These are phyloP conservation scores for Drosophila repleta DNA, from an alignment of 1,140 invertebrate species.

Conservation along the genomic window DNA sequence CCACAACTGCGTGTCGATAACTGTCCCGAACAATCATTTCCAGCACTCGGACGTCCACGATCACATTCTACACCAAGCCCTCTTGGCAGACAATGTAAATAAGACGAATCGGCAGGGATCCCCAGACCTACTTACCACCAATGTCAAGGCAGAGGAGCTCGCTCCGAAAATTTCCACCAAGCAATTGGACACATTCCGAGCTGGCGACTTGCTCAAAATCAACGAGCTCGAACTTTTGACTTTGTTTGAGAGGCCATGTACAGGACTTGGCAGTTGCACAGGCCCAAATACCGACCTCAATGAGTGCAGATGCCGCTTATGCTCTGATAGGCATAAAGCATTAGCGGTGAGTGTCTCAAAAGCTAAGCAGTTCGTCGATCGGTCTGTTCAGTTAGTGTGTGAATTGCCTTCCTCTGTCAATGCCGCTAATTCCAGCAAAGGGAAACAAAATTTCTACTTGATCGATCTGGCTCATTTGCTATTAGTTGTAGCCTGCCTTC, in stretches of 20 bases:
- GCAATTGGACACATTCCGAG: background rate
- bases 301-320: constrained; percentile 7
- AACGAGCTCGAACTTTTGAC: constrained; percentile 10
- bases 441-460: constrained; percentile 8
- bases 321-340: constrained; percentile 1
- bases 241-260: background rate
- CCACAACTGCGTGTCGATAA: constrained; percentile 6
- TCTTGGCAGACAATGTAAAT: constrained; percentile 1
- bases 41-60: background rate
- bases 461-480: constrained; percentile 43
- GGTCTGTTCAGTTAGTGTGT: background rate
- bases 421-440: too few relatives aligned
- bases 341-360: constrained; percentile 7
- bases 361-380: constrained; percentile 24
- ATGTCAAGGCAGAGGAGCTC: background rate
- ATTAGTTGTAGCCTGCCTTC: constrained; percentile 31
- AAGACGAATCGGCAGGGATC: background rate
- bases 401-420: background rate
- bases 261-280: too few relatives aligned
- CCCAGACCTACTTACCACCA: background rate
- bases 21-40: background rate
- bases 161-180: background rate
- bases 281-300: background rate
- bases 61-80: background rate
- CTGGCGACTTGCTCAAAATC: background rate